Conservation (phyloP, 2,797 vertebrate genomes). For the Naso thynnoides region DNA sequence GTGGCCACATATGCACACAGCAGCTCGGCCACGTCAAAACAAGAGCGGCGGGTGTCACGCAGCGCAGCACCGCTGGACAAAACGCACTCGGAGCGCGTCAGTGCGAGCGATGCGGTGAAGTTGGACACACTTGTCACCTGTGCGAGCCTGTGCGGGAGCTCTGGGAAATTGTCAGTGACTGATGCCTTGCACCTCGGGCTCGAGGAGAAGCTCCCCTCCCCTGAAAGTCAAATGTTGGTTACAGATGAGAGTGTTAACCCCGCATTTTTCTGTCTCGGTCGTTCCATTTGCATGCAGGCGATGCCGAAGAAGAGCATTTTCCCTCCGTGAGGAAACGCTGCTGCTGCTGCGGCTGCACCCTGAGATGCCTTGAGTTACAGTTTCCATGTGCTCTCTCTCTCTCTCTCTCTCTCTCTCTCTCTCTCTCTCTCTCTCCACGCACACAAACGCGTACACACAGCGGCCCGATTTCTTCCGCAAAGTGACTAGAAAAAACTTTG, state of each 20-base stretch:
- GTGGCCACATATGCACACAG: conserved; percentile 36
- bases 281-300: conserved; percentile 58
- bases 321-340: conserved; percentile 29
- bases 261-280: conserved; percentile 27
- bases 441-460: conserved; percentile 6
- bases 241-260: conserved; percentile 20
- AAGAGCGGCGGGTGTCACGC: conserved; percentile 32
- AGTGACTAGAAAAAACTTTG: conserved; percentile 42
- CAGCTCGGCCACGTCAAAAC: conserved; percentile 45
- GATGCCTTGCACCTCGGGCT: conserved; percentile 9
- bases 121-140: conserved; percentile 71
- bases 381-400: conserved; percentile 47
- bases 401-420: conserved; percentile 11
- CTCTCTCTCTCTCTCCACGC: conserved; percentile 10
- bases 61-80: conserved; percentile 29
- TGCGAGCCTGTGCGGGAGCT: conserved; percentile 47
- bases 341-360: conserved; percentile 50
- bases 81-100: conserved; percentile 42
- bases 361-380: conserved; percentile 58
- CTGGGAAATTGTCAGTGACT: conserved; percentile 11
- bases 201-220: conserved; percentile 5
- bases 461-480: conserved; percentile 62
- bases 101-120: conserved; percentile 34
- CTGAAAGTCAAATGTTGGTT: conserved; percentile 29
- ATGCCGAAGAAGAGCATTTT: conserved; percentile 38